phyloP scores from a whole-genome alignment of 1,140 invertebrate genomes.

The Macrocentrus cingulum region DNA sequence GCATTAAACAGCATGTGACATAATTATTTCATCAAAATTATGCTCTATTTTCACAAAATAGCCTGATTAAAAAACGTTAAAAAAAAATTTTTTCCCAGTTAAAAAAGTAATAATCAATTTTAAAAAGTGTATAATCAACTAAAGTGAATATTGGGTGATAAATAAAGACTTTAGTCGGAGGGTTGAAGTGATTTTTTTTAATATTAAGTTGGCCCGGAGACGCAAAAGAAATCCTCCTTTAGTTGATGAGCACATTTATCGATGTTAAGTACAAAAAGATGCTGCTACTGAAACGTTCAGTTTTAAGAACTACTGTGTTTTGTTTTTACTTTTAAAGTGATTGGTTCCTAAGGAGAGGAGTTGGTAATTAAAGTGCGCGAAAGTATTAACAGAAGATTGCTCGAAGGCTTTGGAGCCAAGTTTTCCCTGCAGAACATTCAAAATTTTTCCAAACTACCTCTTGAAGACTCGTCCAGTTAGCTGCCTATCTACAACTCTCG shows the following conservation, averaged over 20 bases:
- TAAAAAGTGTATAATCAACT: too few species aligned
- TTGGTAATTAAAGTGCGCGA: conserved; percentile 8
- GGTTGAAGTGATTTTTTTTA: conserved; percentile 31
- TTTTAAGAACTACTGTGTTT: conserved; percentile 7
- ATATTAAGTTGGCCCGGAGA: conserved; percentile 34
- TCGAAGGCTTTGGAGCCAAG: neutral
- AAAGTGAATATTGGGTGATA: too few species aligned
- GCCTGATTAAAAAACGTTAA: too few species aligned
- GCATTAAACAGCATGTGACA: too few species aligned
- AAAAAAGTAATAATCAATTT: too few species aligned
- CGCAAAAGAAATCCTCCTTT: conserved; percentile 22
- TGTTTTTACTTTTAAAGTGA: neutral
- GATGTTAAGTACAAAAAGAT: neutral
- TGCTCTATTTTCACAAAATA: too few species aligned
- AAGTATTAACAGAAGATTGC: conserved; percentile 5
- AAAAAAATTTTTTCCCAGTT: too few species aligned
- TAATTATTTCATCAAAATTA: too few species aligned
- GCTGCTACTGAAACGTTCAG: neutral
- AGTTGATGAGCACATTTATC: conserved; percentile 19
- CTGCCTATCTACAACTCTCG: conserved; percentile 2
- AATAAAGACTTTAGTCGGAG: conserved; percentile 29
- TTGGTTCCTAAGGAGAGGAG: neutral
- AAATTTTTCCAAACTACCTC: conserved; percentile 24
- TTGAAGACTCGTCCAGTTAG: conserved; percentile 22
- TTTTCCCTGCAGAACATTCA: conserved; percentile 19